phyloP scores from a whole-genome alignment of 1,140 invertebrate species.

The Chelonus insularis region DNA sequence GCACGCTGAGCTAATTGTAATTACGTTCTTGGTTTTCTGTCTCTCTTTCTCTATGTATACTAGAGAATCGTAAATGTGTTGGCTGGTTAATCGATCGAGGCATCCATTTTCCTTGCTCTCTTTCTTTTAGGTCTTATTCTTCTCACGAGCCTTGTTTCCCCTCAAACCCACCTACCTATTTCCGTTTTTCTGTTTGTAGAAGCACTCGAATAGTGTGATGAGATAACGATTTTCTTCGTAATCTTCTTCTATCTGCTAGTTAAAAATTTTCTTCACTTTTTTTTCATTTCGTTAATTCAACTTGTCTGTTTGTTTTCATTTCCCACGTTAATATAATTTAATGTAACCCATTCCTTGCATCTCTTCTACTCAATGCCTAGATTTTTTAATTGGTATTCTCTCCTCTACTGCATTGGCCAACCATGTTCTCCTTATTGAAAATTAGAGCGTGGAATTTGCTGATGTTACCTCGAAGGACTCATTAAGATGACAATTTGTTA shows the following conservation, averaged over 20 bases:
- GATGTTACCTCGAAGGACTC: not conserved
- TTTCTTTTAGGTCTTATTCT: not conserved
- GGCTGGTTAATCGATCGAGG: slow-evolving; percentile 33
- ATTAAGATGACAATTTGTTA: slow-evolving; percentile 29
- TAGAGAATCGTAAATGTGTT: slow-evolving; percentile 1
- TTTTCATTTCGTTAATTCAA: too few species aligned
- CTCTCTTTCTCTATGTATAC: not conserved
- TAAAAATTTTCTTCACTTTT: too few species aligned
- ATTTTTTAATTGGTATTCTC: too few species aligned
- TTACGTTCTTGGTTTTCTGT: slow-evolving; percentile 27
- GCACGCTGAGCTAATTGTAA: slow-evolving; percentile 21
- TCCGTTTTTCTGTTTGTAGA: slow-evolving; percentile 4
- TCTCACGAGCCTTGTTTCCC: slow-evolving; percentile 12
- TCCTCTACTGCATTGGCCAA: too few species aligned
- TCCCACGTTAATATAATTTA: too few species aligned
- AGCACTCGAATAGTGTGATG: slow-evolving; percentile 3
- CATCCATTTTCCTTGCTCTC: slow-evolving; percentile 11
- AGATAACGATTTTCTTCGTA: not conserved
- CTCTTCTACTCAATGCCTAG: too few species aligned
- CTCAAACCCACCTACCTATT: not conserved
- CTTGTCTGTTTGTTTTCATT: too few species aligned
- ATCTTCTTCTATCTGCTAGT: too few species aligned
- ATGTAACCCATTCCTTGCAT: too few species aligned
- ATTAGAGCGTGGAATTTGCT: too few species aligned
- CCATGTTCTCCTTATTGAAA: too few species aligned